Conservation (phyloP, 2,888 invertebrate genomes). For the Camponotus fellah region DNA sequence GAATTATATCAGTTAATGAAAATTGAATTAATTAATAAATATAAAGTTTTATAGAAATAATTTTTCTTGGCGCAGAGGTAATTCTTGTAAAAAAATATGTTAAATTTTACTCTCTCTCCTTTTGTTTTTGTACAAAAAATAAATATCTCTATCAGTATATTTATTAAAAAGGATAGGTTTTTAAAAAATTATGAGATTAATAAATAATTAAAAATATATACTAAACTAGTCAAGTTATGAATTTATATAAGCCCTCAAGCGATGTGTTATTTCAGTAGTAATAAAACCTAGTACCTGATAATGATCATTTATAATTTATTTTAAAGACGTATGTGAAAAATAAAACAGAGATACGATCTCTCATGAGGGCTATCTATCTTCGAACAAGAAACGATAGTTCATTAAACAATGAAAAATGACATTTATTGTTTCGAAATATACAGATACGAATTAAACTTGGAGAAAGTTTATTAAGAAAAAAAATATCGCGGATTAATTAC, state of each 20-base stretch:
- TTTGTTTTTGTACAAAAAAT: neutral
- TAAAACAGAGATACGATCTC: slow-evolving; percentile 2
- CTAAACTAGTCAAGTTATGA: neutral
- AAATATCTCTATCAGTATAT: neutral
- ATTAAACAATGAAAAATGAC: slow-evolving; percentile 38
- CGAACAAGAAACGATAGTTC: slow-evolving; percentile 25
- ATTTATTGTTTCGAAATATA: slow-evolving; percentile 27
- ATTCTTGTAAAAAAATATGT: neutral
- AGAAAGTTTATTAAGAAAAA: neutral
- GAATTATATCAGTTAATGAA: neutral
- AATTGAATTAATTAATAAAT: slow-evolving; percentile 17
- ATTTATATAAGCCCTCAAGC: neutral
- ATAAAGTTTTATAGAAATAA: neutral
- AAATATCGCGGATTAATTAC: slow-evolving; percentile 15
- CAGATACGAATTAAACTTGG: neutral
- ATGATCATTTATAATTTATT: slow-evolving; percentile 39
- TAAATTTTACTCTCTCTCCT: neutral
- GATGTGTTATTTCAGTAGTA: neutral
- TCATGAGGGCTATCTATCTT: slow-evolving; percentile 30
- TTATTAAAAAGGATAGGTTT: neutral
- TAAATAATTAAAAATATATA: neutral
- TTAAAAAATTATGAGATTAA: neutral
- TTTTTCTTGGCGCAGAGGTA: neutral
- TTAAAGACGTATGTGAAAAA: slow-evolving; percentile 25
- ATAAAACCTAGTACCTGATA: slow-evolving; percentile 14